phyloP scores from a whole-genome alignment of 2,113 vertebrate species.

The Piprites chloris region DNA sequence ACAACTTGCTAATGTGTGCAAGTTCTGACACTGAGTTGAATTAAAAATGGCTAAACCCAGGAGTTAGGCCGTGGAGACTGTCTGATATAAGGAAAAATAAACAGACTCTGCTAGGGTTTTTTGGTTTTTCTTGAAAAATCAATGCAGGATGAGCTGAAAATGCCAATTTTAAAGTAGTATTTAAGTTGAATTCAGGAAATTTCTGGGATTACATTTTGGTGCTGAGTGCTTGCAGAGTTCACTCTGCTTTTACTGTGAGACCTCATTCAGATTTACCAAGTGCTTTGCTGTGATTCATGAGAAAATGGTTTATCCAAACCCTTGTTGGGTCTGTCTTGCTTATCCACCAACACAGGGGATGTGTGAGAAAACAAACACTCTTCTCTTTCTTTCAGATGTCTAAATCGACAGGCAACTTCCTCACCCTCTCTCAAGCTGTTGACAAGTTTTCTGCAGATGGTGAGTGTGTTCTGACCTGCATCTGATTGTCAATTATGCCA shows the following conservation, averaged over 20 bases:
- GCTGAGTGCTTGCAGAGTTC: not conserved
- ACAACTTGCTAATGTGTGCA: not conserved
- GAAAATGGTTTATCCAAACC: not conserved
- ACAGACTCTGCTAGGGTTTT: too few species aligned
- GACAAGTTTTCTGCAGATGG: constrained; percentile 97
- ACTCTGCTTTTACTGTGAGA: not conserved
- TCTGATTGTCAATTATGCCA: not conserved
- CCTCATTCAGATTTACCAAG: not conserved
- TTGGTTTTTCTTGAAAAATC: not conserved
- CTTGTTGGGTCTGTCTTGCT: not conserved
- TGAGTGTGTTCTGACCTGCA: constrained; percentile 57
- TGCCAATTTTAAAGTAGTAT: not conserved
- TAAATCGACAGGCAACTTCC: constrained; percentile 98
- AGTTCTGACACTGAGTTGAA: not conserved
- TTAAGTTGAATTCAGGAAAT: not conserved
- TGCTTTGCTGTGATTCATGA: not conserved
- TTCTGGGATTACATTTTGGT: not conserved
- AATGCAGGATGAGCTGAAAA: not conserved
- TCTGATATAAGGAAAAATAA: not conserved
- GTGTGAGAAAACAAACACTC: not conserved
- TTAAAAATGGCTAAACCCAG: not conserved
- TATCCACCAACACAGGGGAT: not conserved
- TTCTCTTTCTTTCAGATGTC: constrained; percentile 86
- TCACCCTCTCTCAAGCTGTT: constrained; percentile 87
- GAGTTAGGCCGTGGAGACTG: not conserved